phyloP scores from a whole-genome alignment of 2,113 vertebrate genomes.

The Drymodes brunneopygia region DNA sequence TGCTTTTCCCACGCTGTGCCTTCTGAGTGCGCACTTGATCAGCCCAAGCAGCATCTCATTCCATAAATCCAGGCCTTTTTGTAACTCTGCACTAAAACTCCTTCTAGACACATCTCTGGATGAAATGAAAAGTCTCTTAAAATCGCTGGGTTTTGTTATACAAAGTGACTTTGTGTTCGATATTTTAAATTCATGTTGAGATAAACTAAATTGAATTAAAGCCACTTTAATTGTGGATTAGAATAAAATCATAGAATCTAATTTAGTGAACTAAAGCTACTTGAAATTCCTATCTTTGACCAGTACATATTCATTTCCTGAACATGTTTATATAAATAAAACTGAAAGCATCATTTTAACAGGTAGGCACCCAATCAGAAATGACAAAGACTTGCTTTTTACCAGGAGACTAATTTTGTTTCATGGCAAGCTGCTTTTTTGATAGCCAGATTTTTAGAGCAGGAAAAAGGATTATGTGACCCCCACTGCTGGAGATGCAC shows the following conservation, averaged over 20 bases:
- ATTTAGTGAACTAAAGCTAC: neutral
- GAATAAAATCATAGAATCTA: neutral
- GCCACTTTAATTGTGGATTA: neutral
- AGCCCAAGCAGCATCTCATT: neutral
- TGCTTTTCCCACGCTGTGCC: neutral
- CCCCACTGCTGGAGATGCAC: neutral
- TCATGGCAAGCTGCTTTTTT: fast-evolving
- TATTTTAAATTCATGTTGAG: neutral
- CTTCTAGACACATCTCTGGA: neutral
- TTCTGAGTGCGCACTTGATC: neutral
- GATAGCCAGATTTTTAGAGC: neutral
- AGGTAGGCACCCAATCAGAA: neutral
- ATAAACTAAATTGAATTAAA: neutral
- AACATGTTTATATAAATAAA: neutral
- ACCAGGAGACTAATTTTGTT: neutral
- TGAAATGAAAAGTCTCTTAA: neutral
- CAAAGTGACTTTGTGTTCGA: neutral
- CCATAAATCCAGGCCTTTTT: neutral
- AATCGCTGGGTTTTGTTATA: neutral
- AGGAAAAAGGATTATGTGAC: neutral
- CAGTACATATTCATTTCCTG: neutral
- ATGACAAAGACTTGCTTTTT: neutral
- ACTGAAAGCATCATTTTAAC: neutral
- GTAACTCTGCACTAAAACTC: neutral
- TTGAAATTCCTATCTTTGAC: neutral